Conservation (phyloP, 2,888 invertebrate genomes). For the Cryptops parisi region DNA sequence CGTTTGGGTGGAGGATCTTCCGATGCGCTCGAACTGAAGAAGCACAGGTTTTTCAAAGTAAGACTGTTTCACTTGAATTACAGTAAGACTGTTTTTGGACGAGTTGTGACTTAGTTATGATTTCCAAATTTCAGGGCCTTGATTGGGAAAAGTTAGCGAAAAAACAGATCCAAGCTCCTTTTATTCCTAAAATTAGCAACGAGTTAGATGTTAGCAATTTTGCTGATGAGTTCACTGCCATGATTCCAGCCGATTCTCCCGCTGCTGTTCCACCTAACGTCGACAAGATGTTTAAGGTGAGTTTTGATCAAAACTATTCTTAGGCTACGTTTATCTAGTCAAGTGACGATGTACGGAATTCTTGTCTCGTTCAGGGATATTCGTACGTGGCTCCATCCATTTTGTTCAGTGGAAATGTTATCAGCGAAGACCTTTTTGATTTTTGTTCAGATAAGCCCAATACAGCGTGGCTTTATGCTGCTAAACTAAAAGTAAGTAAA, state of each 20-base stretch:
- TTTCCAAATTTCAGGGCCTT: conserved; percentile 40
- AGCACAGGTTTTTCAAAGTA: conserved; percentile 73
- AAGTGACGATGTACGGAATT: background rate
- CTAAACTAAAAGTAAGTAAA: conserved; percentile 40
- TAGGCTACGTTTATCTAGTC: too few species aligned
- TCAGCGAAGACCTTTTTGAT: conserved; percentile 53
- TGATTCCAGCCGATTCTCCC: conserved; percentile 81
- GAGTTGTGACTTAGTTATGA: too few species aligned
- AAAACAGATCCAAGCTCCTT: conserved; percentile 69
- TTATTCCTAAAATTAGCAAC: conserved; percentile 66
- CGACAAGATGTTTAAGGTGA: conserved; percentile 73
- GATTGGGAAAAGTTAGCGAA: conserved; percentile 69
- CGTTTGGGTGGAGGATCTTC: conserved; percentile 71
- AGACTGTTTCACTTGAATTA: too few species aligned
- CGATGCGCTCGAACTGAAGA: conserved; percentile 79
- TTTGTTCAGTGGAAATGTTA: conserved; percentile 61
- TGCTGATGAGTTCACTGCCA: conserved; percentile 88
- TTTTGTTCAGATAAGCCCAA: conserved; percentile 38
- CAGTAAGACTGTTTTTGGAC: too few species aligned
- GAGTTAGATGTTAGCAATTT: conserved; percentile 93
- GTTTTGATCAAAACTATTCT: too few species aligned
- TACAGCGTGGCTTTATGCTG: conserved; percentile 38
- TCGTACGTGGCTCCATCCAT: conserved; percentile 91
- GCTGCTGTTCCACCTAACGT: conserved; percentile 70
- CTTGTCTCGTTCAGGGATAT: conserved; percentile 52